A percentile compares a stretch with the other conserved stretches of the same genome.
phyloP scores from a whole-genome alignment of 1,140 invertebrate genomes.

The Oedothorax gibbosus region DNA sequence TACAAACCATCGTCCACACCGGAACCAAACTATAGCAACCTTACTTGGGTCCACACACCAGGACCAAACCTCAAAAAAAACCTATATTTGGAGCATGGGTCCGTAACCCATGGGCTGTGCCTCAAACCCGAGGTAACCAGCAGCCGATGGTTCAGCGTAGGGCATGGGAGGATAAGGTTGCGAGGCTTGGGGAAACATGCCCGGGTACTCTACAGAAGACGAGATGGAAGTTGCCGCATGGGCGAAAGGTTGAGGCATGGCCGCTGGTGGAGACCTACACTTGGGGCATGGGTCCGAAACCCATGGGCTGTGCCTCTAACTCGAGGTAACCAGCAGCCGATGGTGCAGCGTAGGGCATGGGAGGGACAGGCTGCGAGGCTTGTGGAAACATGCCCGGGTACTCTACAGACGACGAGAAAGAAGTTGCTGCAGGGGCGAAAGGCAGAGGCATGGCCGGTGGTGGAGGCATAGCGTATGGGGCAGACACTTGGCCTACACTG shows the following conservation, averaged over 20 bases:
- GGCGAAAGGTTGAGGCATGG: not conserved
- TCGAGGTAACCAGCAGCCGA: constrained; percentile 19
- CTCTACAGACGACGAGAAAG: constrained; percentile 33
- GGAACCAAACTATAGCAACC: too few relatives aligned
- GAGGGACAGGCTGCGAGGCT: constrained; percentile 13
- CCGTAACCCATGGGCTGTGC: constrained; percentile 31
- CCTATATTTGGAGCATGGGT: constrained; percentile 3
- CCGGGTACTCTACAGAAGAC: constrained; percentile 37
- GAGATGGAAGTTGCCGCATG: not conserved
- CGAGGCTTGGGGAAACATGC: constrained; percentile 4
- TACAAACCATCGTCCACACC: too few relatives aligned
- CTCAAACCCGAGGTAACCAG: constrained; percentile 26
- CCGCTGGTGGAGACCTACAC: constrained; percentile 12
- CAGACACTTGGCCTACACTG: not conserved
- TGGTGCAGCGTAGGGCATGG: constrained; percentile 5
- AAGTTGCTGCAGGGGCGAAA: not conserved
- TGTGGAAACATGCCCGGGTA: constrained; percentile 2
- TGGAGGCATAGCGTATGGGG: not conserved
- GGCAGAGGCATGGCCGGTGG: not conserved
- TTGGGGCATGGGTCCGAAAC: not conserved
- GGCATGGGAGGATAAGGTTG: constrained; percentile 19
- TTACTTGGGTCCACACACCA: too few relatives aligned
- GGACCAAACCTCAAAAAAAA: too few relatives aligned
- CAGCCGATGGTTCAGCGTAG: not conserved
- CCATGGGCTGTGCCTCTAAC: constrained; percentile 44